A percentile compares a stretch with the other conserved stretches of the same genome.
Conservation (phyloP, 1,140 invertebrate genomes). For the Samia ricini region DNA sequence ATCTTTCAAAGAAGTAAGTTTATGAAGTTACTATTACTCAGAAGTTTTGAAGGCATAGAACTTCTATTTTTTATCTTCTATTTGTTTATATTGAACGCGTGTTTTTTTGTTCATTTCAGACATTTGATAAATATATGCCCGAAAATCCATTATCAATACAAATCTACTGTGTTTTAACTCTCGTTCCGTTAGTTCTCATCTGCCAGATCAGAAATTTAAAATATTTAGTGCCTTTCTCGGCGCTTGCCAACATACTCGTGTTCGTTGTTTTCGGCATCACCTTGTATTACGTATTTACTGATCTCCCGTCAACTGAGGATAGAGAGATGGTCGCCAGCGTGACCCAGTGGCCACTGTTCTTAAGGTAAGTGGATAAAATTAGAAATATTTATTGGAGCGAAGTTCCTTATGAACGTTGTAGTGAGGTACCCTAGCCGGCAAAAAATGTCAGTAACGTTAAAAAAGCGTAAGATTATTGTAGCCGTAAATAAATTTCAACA, state of each 20-base stretch:
- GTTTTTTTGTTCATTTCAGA: conserved; percentile 59
- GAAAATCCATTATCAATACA: conserved; percentile 60
- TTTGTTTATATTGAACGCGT: neutral
- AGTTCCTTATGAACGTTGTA: too few relatives aligned
- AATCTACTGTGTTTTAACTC: conserved; percentile 79
- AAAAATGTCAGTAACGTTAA: too few relatives aligned
- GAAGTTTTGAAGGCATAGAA: too few relatives aligned
- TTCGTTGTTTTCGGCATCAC: conserved; percentile 83
- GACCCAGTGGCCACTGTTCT: conserved; percentile 81
- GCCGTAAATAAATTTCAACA: too few relatives aligned
- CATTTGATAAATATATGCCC: conserved; percentile 62
- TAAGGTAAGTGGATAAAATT: conserved; percentile 61
- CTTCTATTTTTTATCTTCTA: too few relatives aligned
- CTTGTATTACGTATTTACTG: conserved; percentile 85
- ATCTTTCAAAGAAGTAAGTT: conserved; percentile 82
- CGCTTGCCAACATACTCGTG: conserved; percentile 84
- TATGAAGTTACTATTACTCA: too few relatives aligned
- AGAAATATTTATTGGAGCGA: too few relatives aligned
- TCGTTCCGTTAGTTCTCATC: conserved; percentile 80
- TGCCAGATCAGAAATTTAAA: conserved; percentile 85
- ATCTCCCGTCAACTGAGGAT: conserved; percentile 70
- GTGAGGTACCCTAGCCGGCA: too few relatives aligned
- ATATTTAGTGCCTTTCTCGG: conserved; percentile 86
- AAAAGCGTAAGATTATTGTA: too few relatives aligned
- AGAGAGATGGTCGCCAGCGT: conserved; percentile 74